phyloP scores from a whole-genome alignment of 1,140 invertebrate species.

The Polyergus mexicanus region DNA sequence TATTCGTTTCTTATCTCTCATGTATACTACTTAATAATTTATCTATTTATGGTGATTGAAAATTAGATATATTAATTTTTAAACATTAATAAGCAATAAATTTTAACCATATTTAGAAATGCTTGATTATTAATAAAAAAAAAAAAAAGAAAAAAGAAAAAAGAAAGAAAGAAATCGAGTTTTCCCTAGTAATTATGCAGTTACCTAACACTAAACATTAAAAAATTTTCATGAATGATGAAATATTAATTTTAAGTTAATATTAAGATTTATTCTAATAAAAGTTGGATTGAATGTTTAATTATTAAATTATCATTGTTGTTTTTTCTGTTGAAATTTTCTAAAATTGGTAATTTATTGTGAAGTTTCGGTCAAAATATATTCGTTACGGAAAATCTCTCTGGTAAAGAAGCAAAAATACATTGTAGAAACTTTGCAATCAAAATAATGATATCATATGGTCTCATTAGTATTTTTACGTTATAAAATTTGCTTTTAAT shows the following conservation, averaged over 20 bases:
- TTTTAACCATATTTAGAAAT: not conserved
- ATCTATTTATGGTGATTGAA: constrained; percentile 10
- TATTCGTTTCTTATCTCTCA: not conserved
- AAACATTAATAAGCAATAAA: not conserved
- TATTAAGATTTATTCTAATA: not conserved
- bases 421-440: not conserved
- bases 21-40: not conserved
- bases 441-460: constrained; percentile 19
- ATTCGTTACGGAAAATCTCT: not conserved
- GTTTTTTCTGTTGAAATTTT: not conserved
- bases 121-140: not conserved
- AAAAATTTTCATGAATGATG: not conserved
- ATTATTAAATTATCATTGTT: not conserved
- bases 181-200: not conserved
- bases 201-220: not conserved
- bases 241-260: not conserved
- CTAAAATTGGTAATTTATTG: not conserved
- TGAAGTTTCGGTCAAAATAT: not conserved
- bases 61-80: not conserved
- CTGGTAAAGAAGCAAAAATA: not conserved
- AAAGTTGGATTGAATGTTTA: not conserved
- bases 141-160: too few relatives aligned
- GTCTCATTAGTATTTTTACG: not conserved
- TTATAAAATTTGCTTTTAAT: constrained; percentile 12
- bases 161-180: not conserved